These are phyloP conservation scores for Hipposideros larvatus DNA, from an alignment of 2,797 vertebrate species.

Conservation along the genomic window DNA sequence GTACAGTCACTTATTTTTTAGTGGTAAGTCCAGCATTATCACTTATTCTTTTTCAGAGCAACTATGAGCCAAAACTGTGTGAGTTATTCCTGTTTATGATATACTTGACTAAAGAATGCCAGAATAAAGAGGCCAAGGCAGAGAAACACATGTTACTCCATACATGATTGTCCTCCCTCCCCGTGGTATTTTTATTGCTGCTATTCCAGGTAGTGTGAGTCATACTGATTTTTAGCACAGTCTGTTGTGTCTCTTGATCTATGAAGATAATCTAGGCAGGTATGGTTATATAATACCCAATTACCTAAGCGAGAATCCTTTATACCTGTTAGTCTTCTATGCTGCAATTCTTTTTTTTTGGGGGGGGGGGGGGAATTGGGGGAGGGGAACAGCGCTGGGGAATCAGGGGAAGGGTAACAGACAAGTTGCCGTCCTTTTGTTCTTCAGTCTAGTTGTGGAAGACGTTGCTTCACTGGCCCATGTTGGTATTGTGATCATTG, in stretches of 20 bases:
- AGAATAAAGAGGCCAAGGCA: not conserved
- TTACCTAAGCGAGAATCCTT: not conserved
- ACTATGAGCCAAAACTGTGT: not conserved
- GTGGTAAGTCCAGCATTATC: not conserved
- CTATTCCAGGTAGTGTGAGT: not conserved
- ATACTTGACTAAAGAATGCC: not conserved
- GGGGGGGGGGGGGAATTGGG: no score
- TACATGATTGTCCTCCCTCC: rapidly evolving
- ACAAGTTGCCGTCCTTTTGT: no score
- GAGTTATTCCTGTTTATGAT: not conserved
- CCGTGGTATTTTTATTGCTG: not conserved
- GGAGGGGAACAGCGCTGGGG: no score
- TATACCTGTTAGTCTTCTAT: not conserved
- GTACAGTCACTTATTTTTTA: not conserved
- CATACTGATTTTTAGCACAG: not conserved
- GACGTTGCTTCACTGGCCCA: no score
- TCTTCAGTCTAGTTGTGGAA: no score
- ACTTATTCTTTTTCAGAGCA: not conserved
- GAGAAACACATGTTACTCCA: not conserved
- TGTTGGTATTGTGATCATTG: no score
- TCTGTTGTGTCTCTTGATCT: not conserved
- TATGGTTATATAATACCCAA: not conserved
- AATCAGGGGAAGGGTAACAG: no score
- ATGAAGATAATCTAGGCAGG: not conserved
- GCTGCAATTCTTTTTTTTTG: not conserved